A percentile compares a stretch with the other conserved stretches of the same genome.
Evolutionary conservation across 2,797 vertebrate species (phyloP).

Genomic region (Muscicapa striata): DNA sequence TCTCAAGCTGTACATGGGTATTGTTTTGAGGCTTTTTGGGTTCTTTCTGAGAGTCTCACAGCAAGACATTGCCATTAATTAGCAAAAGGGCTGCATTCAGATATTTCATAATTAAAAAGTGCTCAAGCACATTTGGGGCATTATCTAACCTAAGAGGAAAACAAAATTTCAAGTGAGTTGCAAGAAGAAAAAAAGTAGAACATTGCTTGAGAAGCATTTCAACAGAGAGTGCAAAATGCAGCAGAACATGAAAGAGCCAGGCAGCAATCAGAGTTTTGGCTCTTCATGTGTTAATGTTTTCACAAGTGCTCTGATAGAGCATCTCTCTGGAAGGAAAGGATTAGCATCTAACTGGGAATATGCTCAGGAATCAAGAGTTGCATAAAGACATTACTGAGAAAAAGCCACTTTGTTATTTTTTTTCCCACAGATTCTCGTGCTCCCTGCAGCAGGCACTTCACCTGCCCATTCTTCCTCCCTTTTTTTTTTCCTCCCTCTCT

Average conservation of each 20-base stretch:
- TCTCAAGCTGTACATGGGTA: background rate
- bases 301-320: conserved; percentile 36
- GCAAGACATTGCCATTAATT: background rate
- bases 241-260: background rate
- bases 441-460: background rate
- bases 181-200: background rate
- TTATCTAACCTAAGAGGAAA: background rate
- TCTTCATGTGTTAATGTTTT: conserved; percentile 49
- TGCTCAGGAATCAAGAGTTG: background rate
- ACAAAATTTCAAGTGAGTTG: background rate
- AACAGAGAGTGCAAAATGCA: background rate
- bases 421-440: background rate
- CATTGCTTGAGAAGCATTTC: background rate
- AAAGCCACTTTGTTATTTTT: background rate
- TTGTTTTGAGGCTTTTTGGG: background rate
- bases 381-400: background rate
- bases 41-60: background rate
- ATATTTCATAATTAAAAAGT: background rate
- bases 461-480: background rate
- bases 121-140: background rate
- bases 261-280: conserved; percentile 34
- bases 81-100: conserved; percentile 8
- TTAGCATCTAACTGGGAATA: conserved; percentile 28
- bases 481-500: background rate
- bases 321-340: conserved; percentile 30